These are phyloP conservation scores for Oeneis ivallda DNA, from an alignment of 2,888 invertebrate species.

Conservation along the genomic window DNA sequence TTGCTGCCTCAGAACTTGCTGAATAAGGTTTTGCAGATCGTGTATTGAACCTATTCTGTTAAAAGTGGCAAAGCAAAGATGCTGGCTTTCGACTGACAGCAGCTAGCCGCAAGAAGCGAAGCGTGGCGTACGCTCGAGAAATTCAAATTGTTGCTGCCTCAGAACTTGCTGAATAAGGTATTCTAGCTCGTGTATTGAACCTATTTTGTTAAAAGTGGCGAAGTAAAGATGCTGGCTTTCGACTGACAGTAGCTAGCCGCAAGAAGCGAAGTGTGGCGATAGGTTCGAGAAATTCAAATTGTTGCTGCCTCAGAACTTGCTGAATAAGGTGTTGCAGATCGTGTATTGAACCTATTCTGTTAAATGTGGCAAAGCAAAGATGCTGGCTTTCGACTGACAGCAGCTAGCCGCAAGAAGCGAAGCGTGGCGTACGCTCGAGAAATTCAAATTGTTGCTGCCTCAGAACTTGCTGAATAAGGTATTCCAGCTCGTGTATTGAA, in stretches of 20 bases:
- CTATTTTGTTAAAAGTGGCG: no score
- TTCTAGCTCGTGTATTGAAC: background rate
- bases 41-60: background rate
- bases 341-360: no score
- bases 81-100: background rate
- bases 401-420: no score
- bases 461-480: background rate
- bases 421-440: no score
- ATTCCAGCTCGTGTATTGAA: no score
- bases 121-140: slow-evolving; percentile 61
- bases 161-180: background rate
- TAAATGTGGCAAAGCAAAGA: no score
- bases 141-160: slow-evolving; percentile 27
- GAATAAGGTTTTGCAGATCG: slow-evolving; percentile 58
- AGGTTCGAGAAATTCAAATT: no score
- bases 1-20: slow-evolving; percentile 68
- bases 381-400: no score
- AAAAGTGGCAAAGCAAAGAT: background rate
- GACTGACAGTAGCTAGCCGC: no score
- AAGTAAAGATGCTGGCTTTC: no score
- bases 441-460: no score
- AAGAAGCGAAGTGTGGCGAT: no score
- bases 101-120: slow-evolving; percentile 41
- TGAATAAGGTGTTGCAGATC: background rate
- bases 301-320: background rate